phyloP scores from a whole-genome alignment of 2,888 invertebrate genomes.

The Anaspis maculata region DNA sequence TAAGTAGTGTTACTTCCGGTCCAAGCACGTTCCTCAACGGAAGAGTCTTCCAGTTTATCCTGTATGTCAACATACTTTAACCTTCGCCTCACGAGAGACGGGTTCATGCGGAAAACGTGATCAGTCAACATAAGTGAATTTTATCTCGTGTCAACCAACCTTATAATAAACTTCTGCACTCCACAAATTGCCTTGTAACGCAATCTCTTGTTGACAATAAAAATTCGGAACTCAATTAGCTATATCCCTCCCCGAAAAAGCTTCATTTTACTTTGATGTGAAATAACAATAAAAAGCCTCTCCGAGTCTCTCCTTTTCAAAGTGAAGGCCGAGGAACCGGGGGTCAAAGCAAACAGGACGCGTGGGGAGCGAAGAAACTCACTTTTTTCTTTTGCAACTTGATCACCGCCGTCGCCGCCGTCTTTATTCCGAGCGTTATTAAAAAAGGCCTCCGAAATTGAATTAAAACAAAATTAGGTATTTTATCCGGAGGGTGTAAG shows the following conservation, averaged over 20 bases:
- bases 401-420: no score
- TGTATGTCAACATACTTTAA: slow-evolving; percentile 34
- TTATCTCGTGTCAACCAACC: slow-evolving; percentile 28
- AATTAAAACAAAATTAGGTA: no score
- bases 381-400: no score
- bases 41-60: slow-evolving; percentile 33
- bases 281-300: no score
- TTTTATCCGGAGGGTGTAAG: no score
- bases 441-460: no score
- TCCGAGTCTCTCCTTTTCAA: no score
- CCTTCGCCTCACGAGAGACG: slow-evolving; percentile 26
- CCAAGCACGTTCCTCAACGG: slow-evolving; percentile 31
- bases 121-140: slow-evolving; percentile 35
- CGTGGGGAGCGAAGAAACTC: no score
- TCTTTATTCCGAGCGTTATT: no score
- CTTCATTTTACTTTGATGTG: slow-evolving; percentile 9
- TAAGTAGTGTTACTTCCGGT: slow-evolving; percentile 28
- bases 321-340: no score
- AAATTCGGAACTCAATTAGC: slow-evolving; percentile 26
- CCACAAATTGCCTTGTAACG: slow-evolving; percentile 25
- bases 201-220: slow-evolving; percentile 24
- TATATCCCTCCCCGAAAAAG: slow-evolving; percentile 11
- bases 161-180: slow-evolving; percentile 26
- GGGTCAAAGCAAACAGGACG: no score
- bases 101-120: slow-evolving; percentile 32